Evolutionary conservation across 2,888 invertebrate species (phyloP), one percentile per base, ranked within the genome.

Genomic region (Ophioninae sp.): DNA sequence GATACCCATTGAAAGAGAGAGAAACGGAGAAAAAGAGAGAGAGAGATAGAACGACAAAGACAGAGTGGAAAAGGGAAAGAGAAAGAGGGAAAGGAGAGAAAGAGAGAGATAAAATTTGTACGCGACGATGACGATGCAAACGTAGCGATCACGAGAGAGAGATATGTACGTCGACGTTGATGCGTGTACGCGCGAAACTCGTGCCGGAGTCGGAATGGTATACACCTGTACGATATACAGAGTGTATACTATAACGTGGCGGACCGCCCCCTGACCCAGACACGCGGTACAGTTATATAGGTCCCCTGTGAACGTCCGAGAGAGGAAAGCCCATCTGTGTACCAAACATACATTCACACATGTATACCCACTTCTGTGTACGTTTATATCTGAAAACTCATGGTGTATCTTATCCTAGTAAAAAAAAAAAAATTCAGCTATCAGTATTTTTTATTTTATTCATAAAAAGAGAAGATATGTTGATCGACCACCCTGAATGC

Each of bases 231-330:
- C 92, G 91, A 90, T 91, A 91, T 90, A 90, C 89, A 88, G 91
- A 90, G 90, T 82, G 85, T 91, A 91, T 90, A 91, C 91, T 90
- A 90, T 89, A 90, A 89, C 90, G 88, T 90, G 90, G 90, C 89
- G 91, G 93, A 93, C 94, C 94, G 94, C 94, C 94, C 94, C 93
- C 93, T 94, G 94, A 94, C 94, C 94, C 94, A 94, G 94, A 94
- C 94, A 94, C 93, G 91, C 89, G 90, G 92, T 93, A 92, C 94
- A 94, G 94, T 94, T 94, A 94, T 93, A 93, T 93, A 93, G 93
- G 93, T 92, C 93, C 93, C 93, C 91, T 91, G 84, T 79, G 73
- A 74, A 73, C 67, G 56, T 21, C 72, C 73, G 21, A 62, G 79
- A 74, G 61, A 59, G 72, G 41, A 74, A 57, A 73, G 70, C 30